Percentiles rank a stretch among this genome's conserved stretches.
Conservation (phyloP, 64 coral and sea anemone species). For the Porites australiensis region DNA sequence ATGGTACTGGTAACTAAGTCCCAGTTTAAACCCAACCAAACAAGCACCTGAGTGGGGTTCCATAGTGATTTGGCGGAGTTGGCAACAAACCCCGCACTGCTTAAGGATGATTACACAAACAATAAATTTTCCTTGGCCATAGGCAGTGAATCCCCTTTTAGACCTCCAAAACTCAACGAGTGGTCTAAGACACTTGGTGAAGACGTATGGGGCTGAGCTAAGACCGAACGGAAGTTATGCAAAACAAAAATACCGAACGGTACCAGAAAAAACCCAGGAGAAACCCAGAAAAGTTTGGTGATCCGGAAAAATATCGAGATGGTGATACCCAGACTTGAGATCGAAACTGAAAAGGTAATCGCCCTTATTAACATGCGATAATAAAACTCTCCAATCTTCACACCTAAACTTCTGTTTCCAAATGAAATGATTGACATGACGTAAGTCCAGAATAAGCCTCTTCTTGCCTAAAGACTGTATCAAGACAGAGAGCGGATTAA, state of each 20-base stretch:
- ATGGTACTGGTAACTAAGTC: constrained; percentile 29
- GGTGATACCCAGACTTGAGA: no score
- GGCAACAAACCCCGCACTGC: constrained; percentile 24
- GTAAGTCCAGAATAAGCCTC: no score
- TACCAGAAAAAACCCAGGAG: constrained; percentile 10
- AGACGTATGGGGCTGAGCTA: constrained; percentile 28
- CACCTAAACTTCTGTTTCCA: no score
- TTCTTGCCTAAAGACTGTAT: no score
- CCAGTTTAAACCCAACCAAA: constrained; percentile 65
- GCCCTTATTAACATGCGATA: no score
- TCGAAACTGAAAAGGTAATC: no score
- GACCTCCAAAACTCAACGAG: constrained; percentile 36
- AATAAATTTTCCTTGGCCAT: constrained; percentile 23
- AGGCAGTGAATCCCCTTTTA: no score
- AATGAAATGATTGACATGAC: no score
- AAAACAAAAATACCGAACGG: constrained; percentile 58
- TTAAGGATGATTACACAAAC: neutral
- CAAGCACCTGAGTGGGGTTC: constrained; percentile 44
- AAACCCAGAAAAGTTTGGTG: constrained; percentile 58
- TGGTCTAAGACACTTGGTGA: constrained; percentile 29
- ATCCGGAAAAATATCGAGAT: neutral
- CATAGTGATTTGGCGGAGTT: constrained; percentile 62
- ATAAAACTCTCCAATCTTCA: no score
- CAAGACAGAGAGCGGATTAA: no score
- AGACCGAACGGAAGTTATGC: constrained; percentile 54